Evolutionary conservation across 1,140 invertebrate genomes (phyloP).

Genomic region (Brachionus angularis): DNA sequence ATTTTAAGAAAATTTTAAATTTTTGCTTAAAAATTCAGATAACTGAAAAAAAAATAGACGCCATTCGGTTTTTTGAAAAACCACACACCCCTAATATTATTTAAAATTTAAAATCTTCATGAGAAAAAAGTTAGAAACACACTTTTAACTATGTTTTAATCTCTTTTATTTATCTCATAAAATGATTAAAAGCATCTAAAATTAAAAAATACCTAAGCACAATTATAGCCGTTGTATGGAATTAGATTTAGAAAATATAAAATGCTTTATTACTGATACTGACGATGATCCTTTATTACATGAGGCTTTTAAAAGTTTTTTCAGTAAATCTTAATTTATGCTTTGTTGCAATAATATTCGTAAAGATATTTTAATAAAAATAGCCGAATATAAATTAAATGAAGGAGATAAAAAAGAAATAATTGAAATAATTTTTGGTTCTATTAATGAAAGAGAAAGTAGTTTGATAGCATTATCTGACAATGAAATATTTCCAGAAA

Average conservation of each 20-base stretch:
- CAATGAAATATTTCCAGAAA: too few species aligned
- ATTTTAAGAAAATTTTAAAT: too few species aligned
- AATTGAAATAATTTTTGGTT: background rate
- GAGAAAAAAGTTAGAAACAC: too few species aligned
- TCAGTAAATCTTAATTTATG: background rate
- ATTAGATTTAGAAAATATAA: background rate
- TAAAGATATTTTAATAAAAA: background rate
- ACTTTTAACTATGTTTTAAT: too few species aligned
- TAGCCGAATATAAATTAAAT: background rate
- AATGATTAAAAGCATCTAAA: too few species aligned
- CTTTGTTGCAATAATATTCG: background rate
- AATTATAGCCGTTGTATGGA: background rate
- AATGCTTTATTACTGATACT: background rate
- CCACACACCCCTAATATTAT: too few species aligned
- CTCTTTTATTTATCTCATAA: too few species aligned
- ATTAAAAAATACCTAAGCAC: too few species aligned
- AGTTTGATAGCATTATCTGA: background rate
- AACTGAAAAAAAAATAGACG: too few species aligned
- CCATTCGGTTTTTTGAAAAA: too few species aligned
- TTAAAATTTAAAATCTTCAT: too few species aligned
- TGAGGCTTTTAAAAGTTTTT: background rate
- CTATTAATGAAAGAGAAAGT: background rate
- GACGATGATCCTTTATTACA: background rate
- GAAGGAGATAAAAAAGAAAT: background rate
- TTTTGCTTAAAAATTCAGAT: too few species aligned